phyloP scores from a whole-genome alignment of 2,113 vertebrate species.

The Mesembrinibis cayennensis region DNA sequence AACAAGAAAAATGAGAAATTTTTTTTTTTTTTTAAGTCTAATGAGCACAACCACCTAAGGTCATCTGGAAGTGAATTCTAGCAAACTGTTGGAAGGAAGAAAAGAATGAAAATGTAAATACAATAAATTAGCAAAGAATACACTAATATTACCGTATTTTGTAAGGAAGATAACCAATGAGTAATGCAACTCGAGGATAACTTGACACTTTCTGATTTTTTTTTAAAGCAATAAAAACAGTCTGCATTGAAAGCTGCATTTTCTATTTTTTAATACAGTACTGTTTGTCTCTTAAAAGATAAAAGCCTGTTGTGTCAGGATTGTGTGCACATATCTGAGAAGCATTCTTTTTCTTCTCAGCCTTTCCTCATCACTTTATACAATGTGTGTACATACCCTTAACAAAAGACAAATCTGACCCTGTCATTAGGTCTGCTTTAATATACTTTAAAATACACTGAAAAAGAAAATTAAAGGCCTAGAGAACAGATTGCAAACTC shows the following conservation, averaged over 20 bases:
- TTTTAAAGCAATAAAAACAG: not conserved
- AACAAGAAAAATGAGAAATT: not conserved
- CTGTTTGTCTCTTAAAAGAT: not conserved
- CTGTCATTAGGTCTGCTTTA: not conserved
- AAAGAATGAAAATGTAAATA: not conserved
- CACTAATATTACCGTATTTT: not conserved
- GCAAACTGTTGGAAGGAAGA: not conserved
- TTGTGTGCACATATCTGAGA: not conserved
- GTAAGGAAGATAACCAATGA: not conserved
- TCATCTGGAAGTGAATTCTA: not conserved
- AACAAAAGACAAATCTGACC: not conserved
- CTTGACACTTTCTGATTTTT: not conserved
- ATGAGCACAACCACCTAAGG: not conserved
- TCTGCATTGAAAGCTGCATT: not conserved
- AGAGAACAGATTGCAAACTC: not conserved
- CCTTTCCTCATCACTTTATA: not conserved
- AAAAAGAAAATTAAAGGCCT: slow-evolving; percentile 10
- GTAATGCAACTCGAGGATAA: not conserved
- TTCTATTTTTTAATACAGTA: not conserved
- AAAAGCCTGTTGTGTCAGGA: not conserved
- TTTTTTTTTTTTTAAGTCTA: not conserved
- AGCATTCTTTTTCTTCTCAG: not conserved
- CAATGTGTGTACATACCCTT: not conserved
- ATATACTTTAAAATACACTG: not conserved
- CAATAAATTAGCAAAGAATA: not conserved